phyloP scores from a whole-genome alignment of 2,888 invertebrate species.

The Fragum whitleyi region DNA sequence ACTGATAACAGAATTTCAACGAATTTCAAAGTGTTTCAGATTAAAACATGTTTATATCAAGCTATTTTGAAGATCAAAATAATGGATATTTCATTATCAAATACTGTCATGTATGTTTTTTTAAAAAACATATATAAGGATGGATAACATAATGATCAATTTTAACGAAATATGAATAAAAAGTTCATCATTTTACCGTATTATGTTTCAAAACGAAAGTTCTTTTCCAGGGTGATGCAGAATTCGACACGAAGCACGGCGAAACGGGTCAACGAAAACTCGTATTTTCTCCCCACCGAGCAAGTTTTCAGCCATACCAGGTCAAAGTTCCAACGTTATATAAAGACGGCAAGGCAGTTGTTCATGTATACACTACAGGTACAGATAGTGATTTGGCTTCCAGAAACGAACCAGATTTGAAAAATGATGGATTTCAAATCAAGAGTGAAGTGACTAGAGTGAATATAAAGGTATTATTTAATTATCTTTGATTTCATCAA shows the following conservation, averaged over 20 bases:
- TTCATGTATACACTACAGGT: constrained; percentile 13
- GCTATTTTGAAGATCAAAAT: too few relatives aligned
- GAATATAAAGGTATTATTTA: constrained; percentile 20
- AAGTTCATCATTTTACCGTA: too few relatives aligned
- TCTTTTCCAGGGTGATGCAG: constrained; percentile 28
- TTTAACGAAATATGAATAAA: too few relatives aligned
- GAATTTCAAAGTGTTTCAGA: too few relatives aligned
- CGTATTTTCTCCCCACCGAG: constrained; percentile 35
- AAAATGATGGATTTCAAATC: background rate
- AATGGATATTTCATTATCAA: too few relatives aligned
- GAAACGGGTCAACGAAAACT: constrained; percentile 34
- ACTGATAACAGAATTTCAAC: too few relatives aligned
- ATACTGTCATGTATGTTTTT: too few relatives aligned
- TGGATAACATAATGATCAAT: too few relatives aligned
- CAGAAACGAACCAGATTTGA: background rate
- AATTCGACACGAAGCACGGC: constrained; percentile 12
- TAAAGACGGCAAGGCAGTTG: constrained; percentile 15
- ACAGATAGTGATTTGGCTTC: background rate
- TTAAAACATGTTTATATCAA: too few relatives aligned
- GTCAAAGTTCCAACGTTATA: constrained; percentile 3
- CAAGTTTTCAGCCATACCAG: constrained; percentile 32
- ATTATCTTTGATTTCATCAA: too few relatives aligned
- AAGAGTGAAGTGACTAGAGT: background rate
- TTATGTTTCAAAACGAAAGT: too few relatives aligned
- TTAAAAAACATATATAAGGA: too few relatives aligned